Evolutionary conservation across 2,797 vertebrate species (phyloP).

Genomic region (Morelia viridis): DNA sequence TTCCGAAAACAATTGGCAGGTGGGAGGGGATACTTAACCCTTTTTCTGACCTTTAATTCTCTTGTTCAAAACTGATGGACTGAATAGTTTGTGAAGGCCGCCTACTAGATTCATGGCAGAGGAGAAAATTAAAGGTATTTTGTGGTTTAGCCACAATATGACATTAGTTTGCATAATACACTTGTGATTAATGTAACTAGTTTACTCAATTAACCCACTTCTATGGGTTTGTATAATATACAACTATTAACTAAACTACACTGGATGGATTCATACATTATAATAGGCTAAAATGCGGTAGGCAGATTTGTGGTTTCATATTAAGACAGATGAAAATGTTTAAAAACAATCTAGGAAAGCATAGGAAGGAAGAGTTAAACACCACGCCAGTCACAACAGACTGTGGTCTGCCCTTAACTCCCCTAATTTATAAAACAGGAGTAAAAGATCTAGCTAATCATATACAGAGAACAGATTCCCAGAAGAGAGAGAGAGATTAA

Average conservation of each 20-base stretch:
- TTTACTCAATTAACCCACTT: not conserved
- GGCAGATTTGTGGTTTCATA: not conserved
- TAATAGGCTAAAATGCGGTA: not conserved
- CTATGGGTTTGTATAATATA: not conserved
- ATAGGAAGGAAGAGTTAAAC: not conserved
- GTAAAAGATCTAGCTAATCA: not conserved
- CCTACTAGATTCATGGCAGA: not conserved
- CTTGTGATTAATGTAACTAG: not conserved
- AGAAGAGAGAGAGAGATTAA: not conserved
- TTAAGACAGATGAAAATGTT: not conserved
- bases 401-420: not conserved
- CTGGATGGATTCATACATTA: not conserved
- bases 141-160: not conserved
- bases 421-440: not conserved
- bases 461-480: not conserved
- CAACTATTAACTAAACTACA: not conserved
- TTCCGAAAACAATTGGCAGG: conserved; percentile 2
- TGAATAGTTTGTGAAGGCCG: not conserved
- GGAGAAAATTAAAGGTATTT: not conserved
- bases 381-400: not conserved
- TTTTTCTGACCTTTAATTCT: not conserved
- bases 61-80: not conserved
- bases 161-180: not conserved
- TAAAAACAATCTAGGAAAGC: not conserved
- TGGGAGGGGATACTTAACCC: not conserved